A percentile compares a stretch with the other conserved stretches of the same genome.
phyloP scores from a whole-genome alignment of 2,888 invertebrate species.

The Deladenus siricidicola region DNA sequence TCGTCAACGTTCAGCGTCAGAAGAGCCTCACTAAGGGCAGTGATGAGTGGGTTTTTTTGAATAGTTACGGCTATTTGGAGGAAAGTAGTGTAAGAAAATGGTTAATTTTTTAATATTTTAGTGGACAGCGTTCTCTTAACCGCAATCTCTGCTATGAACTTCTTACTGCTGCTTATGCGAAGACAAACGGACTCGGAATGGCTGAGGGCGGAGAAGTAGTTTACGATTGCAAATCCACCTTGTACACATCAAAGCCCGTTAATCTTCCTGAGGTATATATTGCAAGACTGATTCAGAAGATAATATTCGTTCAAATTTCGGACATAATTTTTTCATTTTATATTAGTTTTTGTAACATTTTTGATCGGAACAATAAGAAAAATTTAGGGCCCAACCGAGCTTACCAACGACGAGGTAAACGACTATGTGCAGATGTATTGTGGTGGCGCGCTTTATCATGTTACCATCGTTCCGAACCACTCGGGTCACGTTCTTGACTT shows the following conservation, averaged over 20 bases:
- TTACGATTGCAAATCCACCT: constrained; percentile 8
- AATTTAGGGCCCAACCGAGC: constrained; percentile 7
- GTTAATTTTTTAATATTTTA: no score
- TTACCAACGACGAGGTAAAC: constrained; percentile 12
- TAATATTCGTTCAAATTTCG: background rate
- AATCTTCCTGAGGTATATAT: no score
- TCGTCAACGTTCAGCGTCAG: constrained; percentile 3
- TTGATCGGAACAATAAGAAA: background rate
- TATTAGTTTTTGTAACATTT: background rate
- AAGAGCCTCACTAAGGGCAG: constrained; percentile 17
- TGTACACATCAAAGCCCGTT: constrained; percentile 17
- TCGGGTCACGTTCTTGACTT: constrained; percentile 7
- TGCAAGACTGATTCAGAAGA: background rate
- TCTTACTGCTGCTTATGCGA: constrained; percentile 9
- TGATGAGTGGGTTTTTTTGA: constrained; percentile 18
- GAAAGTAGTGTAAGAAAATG: background rate
- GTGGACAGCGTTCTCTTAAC: constrained; percentile 17
- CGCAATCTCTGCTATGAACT: constrained; percentile 16
- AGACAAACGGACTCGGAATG: constrained; percentile 14
- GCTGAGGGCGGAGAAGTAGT: constrained; percentile 8
- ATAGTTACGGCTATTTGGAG: background rate
- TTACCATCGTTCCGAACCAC: constrained; percentile 13
- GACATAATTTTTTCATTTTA: background rate
- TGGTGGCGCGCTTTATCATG: constrained; percentile 11
- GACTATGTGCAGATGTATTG: constrained; percentile 15